Conservation (phyloP, 2,888 invertebrate species). For the Salticus scenicus region DNA sequence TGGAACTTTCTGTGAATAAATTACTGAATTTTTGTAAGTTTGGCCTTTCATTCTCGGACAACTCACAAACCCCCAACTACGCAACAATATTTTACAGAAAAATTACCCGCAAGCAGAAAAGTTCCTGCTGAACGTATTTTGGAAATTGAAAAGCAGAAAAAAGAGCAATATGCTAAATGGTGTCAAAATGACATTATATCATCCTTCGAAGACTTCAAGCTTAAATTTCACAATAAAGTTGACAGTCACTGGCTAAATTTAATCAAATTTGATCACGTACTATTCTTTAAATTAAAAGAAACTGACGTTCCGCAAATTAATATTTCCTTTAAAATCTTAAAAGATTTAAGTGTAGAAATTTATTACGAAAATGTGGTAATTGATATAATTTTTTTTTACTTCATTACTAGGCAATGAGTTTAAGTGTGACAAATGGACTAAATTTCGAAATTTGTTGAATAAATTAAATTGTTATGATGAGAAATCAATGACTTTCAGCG, state of each 20-base stretch:
- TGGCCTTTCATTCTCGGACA: too few species aligned
- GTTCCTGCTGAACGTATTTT: not conserved
- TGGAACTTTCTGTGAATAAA: too few species aligned
- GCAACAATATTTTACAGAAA: too few species aligned
- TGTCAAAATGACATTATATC: not conserved
- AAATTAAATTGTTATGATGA: too few species aligned
- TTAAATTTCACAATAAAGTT: not conserved
- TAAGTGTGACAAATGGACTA: too few species aligned
- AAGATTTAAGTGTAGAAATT: not conserved
- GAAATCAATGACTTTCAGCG: too few species aligned
- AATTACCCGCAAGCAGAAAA: too few species aligned
- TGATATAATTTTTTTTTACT: not conserved
- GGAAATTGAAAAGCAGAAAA: not conserved
- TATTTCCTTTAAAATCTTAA: not conserved
- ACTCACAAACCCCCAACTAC: too few species aligned
- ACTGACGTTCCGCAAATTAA: not conserved
- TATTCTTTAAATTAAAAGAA: not conserved
- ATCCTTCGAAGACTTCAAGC: not conserved
- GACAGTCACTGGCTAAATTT: not conserved
- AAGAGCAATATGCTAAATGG: not conserved
- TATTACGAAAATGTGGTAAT: not conserved
- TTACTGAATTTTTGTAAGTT: too few species aligned
- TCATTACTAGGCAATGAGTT: too few species aligned
- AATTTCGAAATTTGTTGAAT: too few species aligned
- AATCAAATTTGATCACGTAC: not conserved